Evolutionary conservation across 2,113 vertebrate genomes (phyloP).

Genomic region (Pseudopipra pipra): DNA sequence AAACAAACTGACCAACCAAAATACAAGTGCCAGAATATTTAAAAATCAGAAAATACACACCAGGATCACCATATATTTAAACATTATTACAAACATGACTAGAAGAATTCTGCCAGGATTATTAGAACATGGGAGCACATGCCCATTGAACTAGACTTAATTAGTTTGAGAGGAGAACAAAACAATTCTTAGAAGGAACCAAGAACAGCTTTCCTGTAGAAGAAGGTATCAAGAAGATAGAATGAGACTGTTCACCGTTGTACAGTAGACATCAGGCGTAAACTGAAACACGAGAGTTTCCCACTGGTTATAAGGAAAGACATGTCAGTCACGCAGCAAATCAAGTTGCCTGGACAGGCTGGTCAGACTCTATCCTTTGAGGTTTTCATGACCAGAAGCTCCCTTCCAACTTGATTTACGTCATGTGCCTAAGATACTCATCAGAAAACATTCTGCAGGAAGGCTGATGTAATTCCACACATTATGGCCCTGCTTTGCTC

Average conservation of each 20-base stretch:
- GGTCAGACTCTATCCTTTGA: neutral
- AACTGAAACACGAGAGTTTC: neutral
- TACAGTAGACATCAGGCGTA: neutral
- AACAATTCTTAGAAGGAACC: neutral
- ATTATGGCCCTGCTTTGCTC: neutral
- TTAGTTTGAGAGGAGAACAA: neutral
- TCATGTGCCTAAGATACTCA: neutral
- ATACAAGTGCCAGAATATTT: neutral
- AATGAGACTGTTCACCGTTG: neutral
- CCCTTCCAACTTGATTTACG: neutral
- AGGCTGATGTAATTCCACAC: neutral
- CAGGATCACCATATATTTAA: neutral
- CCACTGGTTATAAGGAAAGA: neutral
- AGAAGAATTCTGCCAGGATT: neutral
- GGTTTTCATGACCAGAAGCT: neutral
- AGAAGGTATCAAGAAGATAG: neutral
- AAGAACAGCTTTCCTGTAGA: neutral
- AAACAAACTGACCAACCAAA: neutral
- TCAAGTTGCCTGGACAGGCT: neutral
- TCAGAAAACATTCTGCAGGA: neutral
- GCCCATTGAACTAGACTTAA: neutral
- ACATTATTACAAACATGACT: neutral
- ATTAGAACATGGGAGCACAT: neutral
- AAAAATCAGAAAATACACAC: neutral
- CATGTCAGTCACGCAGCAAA: neutral